Percentiles rank a stretch among this genome's conserved stretches.
Conservation (phyloP, 2,888 invertebrate species). For the Acholoe squamosa region DNA sequence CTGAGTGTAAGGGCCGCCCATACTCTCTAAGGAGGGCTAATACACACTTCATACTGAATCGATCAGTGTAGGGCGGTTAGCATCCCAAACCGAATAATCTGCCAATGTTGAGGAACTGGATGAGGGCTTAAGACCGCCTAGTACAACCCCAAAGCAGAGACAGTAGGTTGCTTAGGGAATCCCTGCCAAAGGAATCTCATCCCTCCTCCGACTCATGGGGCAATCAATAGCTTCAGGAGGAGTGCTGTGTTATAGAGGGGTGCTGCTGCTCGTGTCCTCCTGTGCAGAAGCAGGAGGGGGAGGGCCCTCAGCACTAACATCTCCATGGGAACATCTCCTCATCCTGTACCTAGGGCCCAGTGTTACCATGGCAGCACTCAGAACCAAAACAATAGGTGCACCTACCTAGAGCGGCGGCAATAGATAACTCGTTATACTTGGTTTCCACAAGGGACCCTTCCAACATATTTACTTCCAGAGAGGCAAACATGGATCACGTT, state of each 20-base stretch:
- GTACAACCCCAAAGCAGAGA: background rate
- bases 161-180: conserved; percentile 21
- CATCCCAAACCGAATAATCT: background rate
- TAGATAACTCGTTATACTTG: too few species aligned
- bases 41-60: too few species aligned
- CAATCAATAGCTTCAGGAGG: conserved; percentile 25
- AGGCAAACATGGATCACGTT: too few species aligned
- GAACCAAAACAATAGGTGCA: background rate
- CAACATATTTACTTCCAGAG: too few species aligned
- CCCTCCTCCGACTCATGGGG: background rate
- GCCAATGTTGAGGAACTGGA: background rate
- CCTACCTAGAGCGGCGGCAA: background rate
- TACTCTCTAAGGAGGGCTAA: too few species aligned
- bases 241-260: background rate
- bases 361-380: background rate
- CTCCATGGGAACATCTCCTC: conserved; percentile 7
- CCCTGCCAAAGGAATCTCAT: background rate
- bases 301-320: conserved; percentile 46
- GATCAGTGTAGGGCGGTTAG: conserved; percentile 7
- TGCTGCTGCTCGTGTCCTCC: background rate
- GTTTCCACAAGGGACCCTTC: too few species aligned
- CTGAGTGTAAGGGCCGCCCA: too few species aligned
- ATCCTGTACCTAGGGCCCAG: background rate
- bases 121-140: background rate
- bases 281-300: background rate